Evolutionary conservation across 2,888 invertebrate genomes (phyloP).

Genomic region (Drosophila anomelani): DNA sequence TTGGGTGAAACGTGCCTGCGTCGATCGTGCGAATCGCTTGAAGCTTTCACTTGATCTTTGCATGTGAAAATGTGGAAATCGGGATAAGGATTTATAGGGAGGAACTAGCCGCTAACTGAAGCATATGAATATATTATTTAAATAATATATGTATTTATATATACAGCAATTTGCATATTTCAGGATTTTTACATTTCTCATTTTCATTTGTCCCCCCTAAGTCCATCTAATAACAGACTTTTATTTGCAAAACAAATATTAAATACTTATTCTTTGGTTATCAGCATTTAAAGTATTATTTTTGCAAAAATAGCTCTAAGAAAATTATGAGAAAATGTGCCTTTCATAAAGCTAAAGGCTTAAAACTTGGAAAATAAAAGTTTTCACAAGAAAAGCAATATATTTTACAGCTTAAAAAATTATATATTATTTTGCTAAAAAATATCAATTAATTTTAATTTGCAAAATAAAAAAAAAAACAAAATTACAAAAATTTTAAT

Average conservation of each 20-base stretch:
- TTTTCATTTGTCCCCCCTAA: not conserved
- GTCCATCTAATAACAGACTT: not conserved
- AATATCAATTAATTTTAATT: not conserved
- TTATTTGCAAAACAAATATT: no score
- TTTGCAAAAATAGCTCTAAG: no score
- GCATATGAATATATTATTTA: not conserved
- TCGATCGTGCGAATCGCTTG: slow-evolving; percentile 1
- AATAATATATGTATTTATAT: no score
- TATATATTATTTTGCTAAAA: not conserved
- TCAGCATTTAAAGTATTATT: no score
- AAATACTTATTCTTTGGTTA: not conserved
- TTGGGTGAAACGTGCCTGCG: slow-evolving; percentile 37
- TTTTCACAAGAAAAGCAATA: no score
- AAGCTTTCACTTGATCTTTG: not conserved
- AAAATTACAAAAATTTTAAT: not conserved
- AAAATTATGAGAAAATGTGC: no score
- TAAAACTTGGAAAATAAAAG: no score
- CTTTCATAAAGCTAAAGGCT: no score
- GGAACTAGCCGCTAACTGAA: not conserved
- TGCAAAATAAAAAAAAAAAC: no score
- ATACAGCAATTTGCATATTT: not conserved
- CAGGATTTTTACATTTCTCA: not conserved
- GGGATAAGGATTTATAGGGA: not conserved
- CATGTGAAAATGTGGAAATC: not conserved
- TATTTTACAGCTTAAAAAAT: no score